Evolutionary conservation across 2,797 vertebrate species (phyloP), one percentile per base, ranked within the genome.

Genomic region (Cryptoblepharus egeriae): DNA sequence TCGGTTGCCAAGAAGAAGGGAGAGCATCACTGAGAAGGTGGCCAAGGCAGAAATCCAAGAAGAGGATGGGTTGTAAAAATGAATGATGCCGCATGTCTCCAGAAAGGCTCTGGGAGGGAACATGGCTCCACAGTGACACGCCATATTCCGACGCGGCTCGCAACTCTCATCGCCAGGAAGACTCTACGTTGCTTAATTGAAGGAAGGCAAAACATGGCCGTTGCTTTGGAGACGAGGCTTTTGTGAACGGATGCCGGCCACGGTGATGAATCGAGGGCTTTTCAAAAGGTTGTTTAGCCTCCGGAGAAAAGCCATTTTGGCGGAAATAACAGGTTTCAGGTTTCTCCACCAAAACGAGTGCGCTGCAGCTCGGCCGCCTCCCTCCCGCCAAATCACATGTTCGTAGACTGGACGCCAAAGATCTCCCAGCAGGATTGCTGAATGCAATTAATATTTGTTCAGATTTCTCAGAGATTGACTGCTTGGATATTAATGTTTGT

Each of bases 391-490:
- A 55, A 86, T 77, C 72, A 0, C 9, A 4, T 72, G 71, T 70
- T 67, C 71, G 52, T 26, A 1, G 39, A 58, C 67, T 2, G 32
- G 69, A 72, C 75, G 10, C 2, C 26, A 65, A 77, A 71, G 82
- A 80, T 85, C 65, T 77, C 83, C 75, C 60, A 55, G 60, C 10
- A 77, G 77, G 10, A 77, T 49, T 85, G 32, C 79, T 0, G 0
- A 5, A 37, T 49, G 42, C 75, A 88, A 88, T 87, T 88, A 86
- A 77, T 80, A 37, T 82, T 85, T 72, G 70, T 78, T 83, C 86
- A 72, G 45, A 79, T 64, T 58, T 1, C 87, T 75, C 70, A 77
- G 65, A 64, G 77, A 68, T n/a, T 58, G 79, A 18, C 67, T 86
- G 81, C 68, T 83, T 82, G 64, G 64, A 71, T 85, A 87, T 84